Evolutionary conservation across 2,113 vertebrate species (phyloP).

Genomic region (Dolichotis patagonum): DNA sequence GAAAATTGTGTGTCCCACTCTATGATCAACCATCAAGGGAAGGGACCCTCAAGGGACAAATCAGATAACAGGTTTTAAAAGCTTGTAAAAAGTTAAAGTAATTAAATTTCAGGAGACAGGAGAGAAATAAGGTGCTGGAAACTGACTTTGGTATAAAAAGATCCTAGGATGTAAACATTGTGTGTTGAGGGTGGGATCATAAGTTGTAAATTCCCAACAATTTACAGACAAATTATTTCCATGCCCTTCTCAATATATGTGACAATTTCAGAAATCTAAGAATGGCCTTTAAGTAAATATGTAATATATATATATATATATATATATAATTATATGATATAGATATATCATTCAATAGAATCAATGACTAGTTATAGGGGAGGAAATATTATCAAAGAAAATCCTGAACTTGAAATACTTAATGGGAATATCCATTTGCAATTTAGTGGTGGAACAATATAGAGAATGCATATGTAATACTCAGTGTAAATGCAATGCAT

Average conservation of each 20-base stretch:
- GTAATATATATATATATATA: no score
- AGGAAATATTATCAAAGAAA: neutral
- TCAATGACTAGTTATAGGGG: neutral
- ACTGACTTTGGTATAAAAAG: neutral
- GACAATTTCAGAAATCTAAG: neutral
- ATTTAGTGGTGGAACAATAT: neutral
- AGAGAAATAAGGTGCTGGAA: neutral
- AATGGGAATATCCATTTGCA: neutral
- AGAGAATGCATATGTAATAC: neutral
- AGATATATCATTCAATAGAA: neutral
- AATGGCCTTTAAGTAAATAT: neutral
- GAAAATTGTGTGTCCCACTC: neutral
- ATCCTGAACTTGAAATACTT: neutral
- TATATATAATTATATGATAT: neutral
- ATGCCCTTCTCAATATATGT: neutral
- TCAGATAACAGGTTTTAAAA: neutral
- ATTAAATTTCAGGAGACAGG: neutral
- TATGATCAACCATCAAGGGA: neutral
- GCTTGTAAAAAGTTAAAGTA: neutral
- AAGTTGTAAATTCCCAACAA: neutral
- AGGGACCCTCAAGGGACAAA: neutral
- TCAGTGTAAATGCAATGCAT: neutral
- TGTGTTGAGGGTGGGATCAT: neutral
- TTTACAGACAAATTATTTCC: neutral
- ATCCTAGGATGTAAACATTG: neutral